Percentiles rank a stretch among this genome's conserved stretches.
Conservation (phyloP, 2,888 invertebrate species). For the Acronicta aceris region DNA sequence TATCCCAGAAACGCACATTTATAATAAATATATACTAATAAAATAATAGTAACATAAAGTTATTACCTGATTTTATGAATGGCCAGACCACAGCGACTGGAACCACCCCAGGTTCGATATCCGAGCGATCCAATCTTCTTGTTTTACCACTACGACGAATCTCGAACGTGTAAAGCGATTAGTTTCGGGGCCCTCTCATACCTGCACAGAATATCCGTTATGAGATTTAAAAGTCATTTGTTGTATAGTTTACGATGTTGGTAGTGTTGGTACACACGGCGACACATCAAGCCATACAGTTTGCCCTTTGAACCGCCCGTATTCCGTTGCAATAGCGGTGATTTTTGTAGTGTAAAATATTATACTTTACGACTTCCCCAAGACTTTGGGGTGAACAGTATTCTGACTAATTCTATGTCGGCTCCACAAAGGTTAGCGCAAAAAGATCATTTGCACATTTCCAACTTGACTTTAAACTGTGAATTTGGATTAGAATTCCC, state of each 20-base stretch:
- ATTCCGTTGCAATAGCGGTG: no score
- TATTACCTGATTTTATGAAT: slow-evolving; percentile 47
- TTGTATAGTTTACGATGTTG: slow-evolving; percentile 41
- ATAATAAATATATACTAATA: slow-evolving; percentile 18
- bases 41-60: slow-evolving; percentile 13
- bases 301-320: no score
- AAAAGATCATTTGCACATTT: slow-evolving; percentile 14
- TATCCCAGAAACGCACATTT: slow-evolving; percentile 34
- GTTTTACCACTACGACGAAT: slow-evolving; percentile 66
- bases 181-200: slow-evolving; percentile 57
- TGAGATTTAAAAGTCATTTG: slow-evolving; percentile 41
- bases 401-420: slow-evolving; percentile 11
- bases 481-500: slow-evolving; percentile 44
- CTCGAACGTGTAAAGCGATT: slow-evolving; percentile 64
- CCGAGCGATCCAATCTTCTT: slow-evolving; percentile 41
- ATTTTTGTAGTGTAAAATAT: not conserved
- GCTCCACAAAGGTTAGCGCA: slow-evolving; percentile 13
- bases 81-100: slow-evolving; percentile 20
- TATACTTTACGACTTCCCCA: slow-evolving; percentile 18
- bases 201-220: slow-evolving; percentile 45
- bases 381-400: slow-evolving; percentile 4
- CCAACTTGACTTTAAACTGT: slow-evolving; percentile 14
- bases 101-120: slow-evolving; percentile 43
- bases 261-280: not conserved
- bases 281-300: no score